Base-by-base conservation (phyloP, 2,113 vertebrate species). In the Sigmodon hispidus region DNA sequence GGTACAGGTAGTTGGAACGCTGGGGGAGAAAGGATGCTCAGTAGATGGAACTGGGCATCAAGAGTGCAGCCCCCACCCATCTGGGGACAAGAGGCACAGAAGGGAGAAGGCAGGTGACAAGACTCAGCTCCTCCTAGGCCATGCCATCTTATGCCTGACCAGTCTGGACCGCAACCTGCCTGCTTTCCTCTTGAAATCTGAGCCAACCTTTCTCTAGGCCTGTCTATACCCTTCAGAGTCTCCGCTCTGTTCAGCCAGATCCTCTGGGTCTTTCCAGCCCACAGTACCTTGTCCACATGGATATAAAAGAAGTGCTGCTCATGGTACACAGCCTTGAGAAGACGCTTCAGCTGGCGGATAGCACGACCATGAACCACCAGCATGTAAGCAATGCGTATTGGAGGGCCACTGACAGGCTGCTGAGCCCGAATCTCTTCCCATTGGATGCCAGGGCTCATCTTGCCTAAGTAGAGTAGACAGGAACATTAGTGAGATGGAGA, bases 321-420 rank as follows among this genome's bases (percentile, higher is more conserved):
- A 77, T 99, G 99, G 97, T 99, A 99, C 89, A 99, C 99, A 0
- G 99, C 99, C 98, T 99, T 99, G 95, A 99, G 99, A 94, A 99
- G 99, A 0, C 99, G 99, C 93, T 99, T 99, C 83, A 99, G 99
- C 98, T 99, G 99, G 92, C 99, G 99, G 77, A 99, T 96, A 19
- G 99, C 99, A 0, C 99, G 99, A 55, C 99, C 99, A 0, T 99
- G 99, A 89, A 99, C 99, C 94, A 99, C 99, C 96, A 99, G 98
- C 97, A 99, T 99, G 89, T 99, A 99, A 17, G 98, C 99, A 0
- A 99, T 99, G 79, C 99, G 98, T 7, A 99, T 98, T 0, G 99
- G 99, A 83, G 99, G 99, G 89, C 99, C 98, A 67, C 98, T 98
- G 4, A 97, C 94, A 0, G 98, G 96, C 96, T 99, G 98, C 96